phyloP scores from a whole-genome alignment of 2,888 invertebrate species.

The Lutraria lutraria region DNA sequence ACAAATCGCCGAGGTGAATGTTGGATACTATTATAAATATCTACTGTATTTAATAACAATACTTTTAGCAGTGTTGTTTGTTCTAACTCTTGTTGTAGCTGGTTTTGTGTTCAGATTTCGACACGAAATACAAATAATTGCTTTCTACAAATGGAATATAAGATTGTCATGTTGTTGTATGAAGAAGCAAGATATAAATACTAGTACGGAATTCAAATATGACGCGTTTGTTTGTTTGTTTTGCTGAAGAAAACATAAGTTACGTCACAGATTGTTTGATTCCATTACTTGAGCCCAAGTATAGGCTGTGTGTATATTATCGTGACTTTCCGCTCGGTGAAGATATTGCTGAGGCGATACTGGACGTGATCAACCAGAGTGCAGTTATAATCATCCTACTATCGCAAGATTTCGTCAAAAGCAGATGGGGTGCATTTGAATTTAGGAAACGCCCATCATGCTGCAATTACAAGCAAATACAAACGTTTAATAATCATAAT shows the following conservation, averaged over 20 bases:
- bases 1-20: no score
- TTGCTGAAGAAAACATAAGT: conserved; percentile 42
- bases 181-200: neutral
- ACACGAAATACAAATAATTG: conserved; percentile 46
- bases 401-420: conserved; percentile 43
- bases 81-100: neutral
- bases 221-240: conserved; percentile 54
- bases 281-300: conserved; percentile 48
- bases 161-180: conserved; percentile 10
- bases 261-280: conserved; percentile 31
- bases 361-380: conserved; percentile 45
- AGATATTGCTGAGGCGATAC: conserved; percentile 53
- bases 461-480: conserved; percentile 30
- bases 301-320: conserved; percentile 49
- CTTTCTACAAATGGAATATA: conserved; percentile 42
- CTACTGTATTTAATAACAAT: no score
- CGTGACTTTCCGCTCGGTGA: conserved; percentile 50
- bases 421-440: conserved; percentile 55
- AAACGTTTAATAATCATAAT: conserved; percentile 45
- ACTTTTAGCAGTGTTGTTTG: neutral
- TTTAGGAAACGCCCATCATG: conserved; percentile 43
- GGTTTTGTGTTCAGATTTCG: conserved; percentile 30
- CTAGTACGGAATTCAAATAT: conserved; percentile 18
- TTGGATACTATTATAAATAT: no score
- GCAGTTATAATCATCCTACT: conserved; percentile 43